Conservation (phyloP, 1,140 invertebrate species). For the Nomia melanderi region DNA sequence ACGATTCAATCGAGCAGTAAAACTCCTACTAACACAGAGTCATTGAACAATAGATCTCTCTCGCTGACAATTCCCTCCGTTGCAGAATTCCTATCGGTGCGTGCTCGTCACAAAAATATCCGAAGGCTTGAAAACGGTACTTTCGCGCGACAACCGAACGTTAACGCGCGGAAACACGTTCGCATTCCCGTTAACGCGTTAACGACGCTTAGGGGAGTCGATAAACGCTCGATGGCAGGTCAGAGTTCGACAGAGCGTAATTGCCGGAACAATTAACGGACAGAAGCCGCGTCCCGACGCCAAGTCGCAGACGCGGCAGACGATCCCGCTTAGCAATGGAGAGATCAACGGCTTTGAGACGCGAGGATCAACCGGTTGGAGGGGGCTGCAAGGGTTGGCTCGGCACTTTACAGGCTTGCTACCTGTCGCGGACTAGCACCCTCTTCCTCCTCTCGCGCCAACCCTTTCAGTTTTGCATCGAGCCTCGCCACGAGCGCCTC, state of each 20-base stretch:
- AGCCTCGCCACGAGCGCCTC: not conserved
- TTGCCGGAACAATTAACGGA: constrained; percentile 30
- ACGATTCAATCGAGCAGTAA: too few relatives aligned
- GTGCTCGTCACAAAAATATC: too few relatives aligned
- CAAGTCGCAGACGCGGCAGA: not conserved
- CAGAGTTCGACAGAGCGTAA: not conserved
- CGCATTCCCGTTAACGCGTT: too few relatives aligned
- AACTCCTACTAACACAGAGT: too few relatives aligned
- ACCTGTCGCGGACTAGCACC: constrained; percentile 18
- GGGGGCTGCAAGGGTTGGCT: not conserved
- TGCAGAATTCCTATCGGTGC: too few relatives aligned
- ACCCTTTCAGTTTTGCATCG: constrained; percentile 10
- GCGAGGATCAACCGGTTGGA: not conserved
- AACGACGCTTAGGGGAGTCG: too few relatives aligned
- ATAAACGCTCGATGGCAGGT: not conserved
- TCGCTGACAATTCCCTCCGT: too few relatives aligned
- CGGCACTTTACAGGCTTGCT: constrained; percentile 56
- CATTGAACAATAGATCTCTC: too few relatives aligned
- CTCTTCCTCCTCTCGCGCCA: too few relatives aligned
- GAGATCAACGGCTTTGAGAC: constrained; percentile 14
- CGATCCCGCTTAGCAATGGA: constrained; percentile 26
- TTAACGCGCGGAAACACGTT: too few relatives aligned
- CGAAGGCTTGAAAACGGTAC: too few relatives aligned
- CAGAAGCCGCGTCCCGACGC: not conserved
- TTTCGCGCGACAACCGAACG: too few relatives aligned